Percentiles rank a stretch among this genome's conserved stretches.
Conservation (phyloP, 2,113 vertebrate genomes). For the Nothocercus nigrocapillus region DNA sequence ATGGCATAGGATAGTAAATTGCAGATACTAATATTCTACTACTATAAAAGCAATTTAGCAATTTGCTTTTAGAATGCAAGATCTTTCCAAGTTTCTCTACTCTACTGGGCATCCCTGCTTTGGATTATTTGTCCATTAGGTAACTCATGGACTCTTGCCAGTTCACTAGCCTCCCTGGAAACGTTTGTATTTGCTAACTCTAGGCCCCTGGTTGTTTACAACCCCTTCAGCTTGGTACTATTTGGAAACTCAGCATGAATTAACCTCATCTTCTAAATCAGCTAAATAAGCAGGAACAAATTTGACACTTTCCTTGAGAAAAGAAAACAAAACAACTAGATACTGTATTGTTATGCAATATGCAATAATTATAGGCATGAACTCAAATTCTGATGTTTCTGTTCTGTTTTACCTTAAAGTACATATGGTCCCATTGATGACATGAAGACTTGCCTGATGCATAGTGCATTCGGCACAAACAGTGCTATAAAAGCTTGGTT, state of each 20-base stretch:
- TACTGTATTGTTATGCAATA: not conserved
- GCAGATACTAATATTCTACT: not conserved
- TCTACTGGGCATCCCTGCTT: not conserved
- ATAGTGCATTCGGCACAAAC: not conserved
- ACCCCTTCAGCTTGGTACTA: not conserved
- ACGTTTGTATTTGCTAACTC: not conserved
- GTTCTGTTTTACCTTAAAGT: not conserved
- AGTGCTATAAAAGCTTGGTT: not conserved
- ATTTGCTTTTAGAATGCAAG: not conserved
- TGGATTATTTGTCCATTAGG: not conserved
- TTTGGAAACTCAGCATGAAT: conserved; percentile 11
- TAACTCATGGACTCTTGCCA: conserved; percentile 11
- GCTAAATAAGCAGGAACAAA: conserved; percentile 12
- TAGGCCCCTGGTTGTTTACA: not conserved
- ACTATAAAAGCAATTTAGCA: not conserved
- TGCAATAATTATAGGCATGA: not conserved
- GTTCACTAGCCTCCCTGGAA: not conserved
- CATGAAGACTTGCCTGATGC: not conserved
- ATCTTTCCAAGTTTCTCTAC: not conserved
- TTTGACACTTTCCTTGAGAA: not conserved
- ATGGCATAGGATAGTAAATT: not conserved
- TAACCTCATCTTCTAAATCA: conserved; percentile 27
- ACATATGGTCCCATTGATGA: not conserved
- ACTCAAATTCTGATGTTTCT: not conserved
- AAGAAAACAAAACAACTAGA: not conserved